Evolutionary conservation across 2,888 invertebrate species (phyloP), one percentile per base, ranked within the genome.

Genomic region (Trachelus troglodyta): DNA sequence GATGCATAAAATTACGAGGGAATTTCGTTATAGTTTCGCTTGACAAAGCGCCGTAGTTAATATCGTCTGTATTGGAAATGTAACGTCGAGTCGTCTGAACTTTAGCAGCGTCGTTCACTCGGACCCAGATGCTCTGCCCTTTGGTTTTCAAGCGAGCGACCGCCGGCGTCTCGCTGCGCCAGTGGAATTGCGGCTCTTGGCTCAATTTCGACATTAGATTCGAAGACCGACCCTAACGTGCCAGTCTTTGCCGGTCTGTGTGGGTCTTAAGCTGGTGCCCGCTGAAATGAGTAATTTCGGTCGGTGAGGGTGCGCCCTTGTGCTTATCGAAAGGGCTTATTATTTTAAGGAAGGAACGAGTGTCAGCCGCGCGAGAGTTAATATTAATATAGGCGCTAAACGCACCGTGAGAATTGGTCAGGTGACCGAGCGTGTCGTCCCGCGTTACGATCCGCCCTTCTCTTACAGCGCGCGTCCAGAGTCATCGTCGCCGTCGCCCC

Each of bases 1-100:
- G 90, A 89, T 91, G 91, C 91, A 91, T 90, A 91, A 91, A 91
- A 91, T 91, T 90, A 91, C 89, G 88, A 86, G 87, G 87, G 90
- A 91, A 91, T 89, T 90, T 86, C 88, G 90, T 91, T 91, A 91
- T 90, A 91, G 90, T 89, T 86, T 88, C 91, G 90, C 90, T 90
- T 90, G 88, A 91, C 91, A 91, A 91, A 91, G 91, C 90, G 87
- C 84, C 87, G 87, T 87, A 87, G 88, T 88, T 89, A 89, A 89
- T 89, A 89, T 89, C 87, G 86, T 87, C 85, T 85, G 82, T 81
- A 33, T 69, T 40, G 40, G 30, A 69, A 30, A 69, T 33, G 31
- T 0, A 69, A 33, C 30, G 69, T 69, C 69, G 69, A 30, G 69
- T 69, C 69, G 69, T 15, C 40, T 40, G 40, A 15, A 15, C 15